Conservation (phyloP, 2,113 vertebrate genomes). For the Petromus typicus region DNA sequence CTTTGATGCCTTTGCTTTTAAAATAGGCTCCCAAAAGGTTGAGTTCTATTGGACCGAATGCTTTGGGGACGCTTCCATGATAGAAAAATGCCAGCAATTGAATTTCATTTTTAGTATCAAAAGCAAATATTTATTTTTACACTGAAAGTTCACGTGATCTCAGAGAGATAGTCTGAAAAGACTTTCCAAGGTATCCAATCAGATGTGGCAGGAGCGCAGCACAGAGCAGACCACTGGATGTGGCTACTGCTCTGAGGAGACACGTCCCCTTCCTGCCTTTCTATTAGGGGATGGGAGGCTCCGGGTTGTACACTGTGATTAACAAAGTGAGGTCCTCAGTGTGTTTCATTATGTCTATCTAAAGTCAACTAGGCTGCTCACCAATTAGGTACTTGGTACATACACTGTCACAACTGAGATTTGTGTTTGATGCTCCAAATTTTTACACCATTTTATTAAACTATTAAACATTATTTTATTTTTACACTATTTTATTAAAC, state of each 20-base stretch:
- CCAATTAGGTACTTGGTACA: neutral
- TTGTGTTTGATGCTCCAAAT: neutral
- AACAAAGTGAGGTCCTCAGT: neutral
- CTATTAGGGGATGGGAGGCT: neutral
- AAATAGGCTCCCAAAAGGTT: slow-evolving; percentile 32
- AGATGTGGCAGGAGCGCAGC: neutral
- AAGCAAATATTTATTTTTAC: slow-evolving; percentile 58
- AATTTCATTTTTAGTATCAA: slow-evolving; percentile 70
- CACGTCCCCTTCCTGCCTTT: neutral
- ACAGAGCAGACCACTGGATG: accelerated
- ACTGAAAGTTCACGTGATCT: slow-evolving; percentile 12
- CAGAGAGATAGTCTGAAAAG: neutral
- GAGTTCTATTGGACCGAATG: slow-evolving; percentile 45
- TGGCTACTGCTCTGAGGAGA: neutral
- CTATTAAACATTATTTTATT: too few species aligned
- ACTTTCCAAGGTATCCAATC: neutral
- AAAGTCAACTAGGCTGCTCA: neutral
- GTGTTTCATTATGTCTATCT: neutral
- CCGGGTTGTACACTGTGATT: neutral
- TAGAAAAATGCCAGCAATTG: slow-evolving; percentile 51
- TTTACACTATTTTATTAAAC: slow-evolving; percentile 42
- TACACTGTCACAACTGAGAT: neutral
- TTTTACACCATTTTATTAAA: slow-evolving; percentile 52
- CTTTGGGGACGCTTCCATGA: slow-evolving; percentile 9
- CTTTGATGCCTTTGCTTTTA: slow-evolving; percentile 64